Evolutionary conservation across 2,797 vertebrate species (phyloP).

Genomic region (Sternarchorhynchus goeldii): DNA sequence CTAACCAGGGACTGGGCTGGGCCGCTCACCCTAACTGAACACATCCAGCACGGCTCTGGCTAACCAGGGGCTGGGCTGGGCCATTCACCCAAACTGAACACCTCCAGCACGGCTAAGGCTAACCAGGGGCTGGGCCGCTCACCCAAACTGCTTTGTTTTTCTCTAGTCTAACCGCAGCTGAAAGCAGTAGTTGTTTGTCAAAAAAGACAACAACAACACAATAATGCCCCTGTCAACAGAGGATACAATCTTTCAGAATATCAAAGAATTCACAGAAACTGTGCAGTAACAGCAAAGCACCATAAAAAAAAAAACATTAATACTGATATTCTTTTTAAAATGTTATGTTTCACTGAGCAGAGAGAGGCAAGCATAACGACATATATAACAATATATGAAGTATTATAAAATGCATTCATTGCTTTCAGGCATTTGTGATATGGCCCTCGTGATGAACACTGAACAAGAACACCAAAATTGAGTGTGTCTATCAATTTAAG

Average conservation of each 20-base stretch:
- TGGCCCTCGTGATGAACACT: slow-evolving; percentile 49
- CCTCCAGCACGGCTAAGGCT: not conserved
- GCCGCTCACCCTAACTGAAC: not conserved
- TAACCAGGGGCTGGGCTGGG: no score
- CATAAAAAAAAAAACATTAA: slow-evolving; percentile 4
- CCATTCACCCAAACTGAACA: no score
- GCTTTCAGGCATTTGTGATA: slow-evolving; percentile 43
- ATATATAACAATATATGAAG: not conserved
- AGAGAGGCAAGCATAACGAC: not conserved
- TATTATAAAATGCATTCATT: slow-evolving; percentile 28
- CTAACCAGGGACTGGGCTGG: not conserved
- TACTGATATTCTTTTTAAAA: slow-evolving; percentile 25
- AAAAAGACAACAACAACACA: not conserved
- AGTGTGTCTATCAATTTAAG: slow-evolving; percentile 62
- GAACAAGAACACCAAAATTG: slow-evolving; percentile 59
- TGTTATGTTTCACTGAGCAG: slow-evolving; percentile 8
- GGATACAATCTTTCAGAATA: not conserved
- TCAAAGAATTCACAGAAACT: not conserved
- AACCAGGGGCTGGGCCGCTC: not conserved
- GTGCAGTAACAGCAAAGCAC: not conserved
- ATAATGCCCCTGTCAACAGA: not conserved
- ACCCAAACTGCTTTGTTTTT: not conserved
- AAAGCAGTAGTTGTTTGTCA: not conserved
- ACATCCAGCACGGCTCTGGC: no score
- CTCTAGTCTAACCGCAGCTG: not conserved